Evolutionary conservation across 2,888 invertebrate genomes (phyloP).

Genomic region (Micropterix aruncella): DNA sequence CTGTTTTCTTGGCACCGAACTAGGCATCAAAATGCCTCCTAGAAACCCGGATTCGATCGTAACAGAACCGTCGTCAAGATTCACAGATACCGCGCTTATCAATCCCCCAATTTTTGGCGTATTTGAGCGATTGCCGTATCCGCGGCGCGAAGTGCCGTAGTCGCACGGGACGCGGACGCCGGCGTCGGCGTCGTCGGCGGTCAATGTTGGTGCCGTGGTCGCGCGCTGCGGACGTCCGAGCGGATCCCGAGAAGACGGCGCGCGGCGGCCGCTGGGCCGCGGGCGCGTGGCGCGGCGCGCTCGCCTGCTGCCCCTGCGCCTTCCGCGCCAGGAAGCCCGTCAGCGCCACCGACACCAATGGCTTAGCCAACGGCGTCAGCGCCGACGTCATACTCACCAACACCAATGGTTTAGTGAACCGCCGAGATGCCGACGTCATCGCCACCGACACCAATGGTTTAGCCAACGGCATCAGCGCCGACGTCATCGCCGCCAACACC

Average conservation of each 20-base stretch:
- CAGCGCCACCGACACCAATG: conserved; percentile 2
- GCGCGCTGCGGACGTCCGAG: background rate
- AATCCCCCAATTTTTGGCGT: too few species aligned
- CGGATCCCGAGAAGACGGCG: background rate
- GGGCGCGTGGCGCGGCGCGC: background rate
- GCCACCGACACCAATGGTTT: conserved; percentile 8
- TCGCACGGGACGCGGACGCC: too few species aligned
- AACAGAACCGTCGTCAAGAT: too few species aligned
- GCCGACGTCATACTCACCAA: too few species aligned
- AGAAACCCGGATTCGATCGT: too few species aligned
- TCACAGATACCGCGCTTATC: too few species aligned
- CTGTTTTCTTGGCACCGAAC: too few species aligned
- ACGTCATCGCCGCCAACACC: conserved; percentile 9
- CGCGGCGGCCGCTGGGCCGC: background rate
- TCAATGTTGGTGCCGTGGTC: background rate
- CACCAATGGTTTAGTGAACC: conserved; percentile 3
- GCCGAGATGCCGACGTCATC: too few species aligned
- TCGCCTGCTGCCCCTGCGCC: background rate
- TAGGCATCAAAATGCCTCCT: too few species aligned
- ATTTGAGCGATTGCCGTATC: too few species aligned
- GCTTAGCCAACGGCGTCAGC: conserved; percentile 1
- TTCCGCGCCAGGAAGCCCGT: background rate
- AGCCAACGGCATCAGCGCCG: conserved; percentile 5
- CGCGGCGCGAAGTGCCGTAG: too few species aligned
- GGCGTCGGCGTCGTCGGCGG: too few species aligned